Base-by-base conservation (phyloP, 2,113 vertebrate genomes). In the Labrus mixtus region DNA sequence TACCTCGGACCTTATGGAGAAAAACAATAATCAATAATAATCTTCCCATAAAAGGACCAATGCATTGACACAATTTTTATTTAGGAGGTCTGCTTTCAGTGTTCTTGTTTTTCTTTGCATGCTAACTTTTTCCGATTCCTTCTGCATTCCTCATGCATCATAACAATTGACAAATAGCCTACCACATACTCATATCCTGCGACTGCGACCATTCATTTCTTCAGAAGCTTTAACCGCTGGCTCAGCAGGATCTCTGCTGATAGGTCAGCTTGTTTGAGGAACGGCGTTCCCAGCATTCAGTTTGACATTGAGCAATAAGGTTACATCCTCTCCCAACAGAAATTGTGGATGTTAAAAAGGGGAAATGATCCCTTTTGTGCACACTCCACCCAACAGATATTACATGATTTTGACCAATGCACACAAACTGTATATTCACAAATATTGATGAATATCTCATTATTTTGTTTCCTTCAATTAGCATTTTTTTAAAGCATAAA, bases 271-370 rank as follows among this genome's bases (percentile, higher is more conserved):
- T n/a, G 15, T 81, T 64, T 58, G 19, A 23, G 45, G 45, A 41
- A 50, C 39, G 0, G 41, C 20, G 68, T 87, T 85, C 56, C 61
- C 55, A 84, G 69, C 60, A 79, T 48, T 74, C 65, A 65, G 65
- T 65, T 68, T 83, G 68, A 74, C 25, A 62, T 92, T 91, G 83
- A 79, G 89, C 81, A 92, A 91, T 80, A 56, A 43, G 12, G 17
- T 73, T 54, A 86, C 89, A 90, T 88, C 85, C 87, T 82, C 57
- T 83, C 57, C 63, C 50, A 77, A 37, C 57, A 74, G 45, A 83
- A 85, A 85, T 82, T 90, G 88, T 87, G 85, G 84, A 88, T 82
- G 81, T 85, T 83, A 90, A 92, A 91, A 88, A 65, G 61, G 39
- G 89, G 89, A 93, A 93, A 74, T 41, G 88, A 65, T 81, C 57